Conservation (phyloP, 92 coral and sea anemone species). For the Phymanthus crucifer region DNA sequence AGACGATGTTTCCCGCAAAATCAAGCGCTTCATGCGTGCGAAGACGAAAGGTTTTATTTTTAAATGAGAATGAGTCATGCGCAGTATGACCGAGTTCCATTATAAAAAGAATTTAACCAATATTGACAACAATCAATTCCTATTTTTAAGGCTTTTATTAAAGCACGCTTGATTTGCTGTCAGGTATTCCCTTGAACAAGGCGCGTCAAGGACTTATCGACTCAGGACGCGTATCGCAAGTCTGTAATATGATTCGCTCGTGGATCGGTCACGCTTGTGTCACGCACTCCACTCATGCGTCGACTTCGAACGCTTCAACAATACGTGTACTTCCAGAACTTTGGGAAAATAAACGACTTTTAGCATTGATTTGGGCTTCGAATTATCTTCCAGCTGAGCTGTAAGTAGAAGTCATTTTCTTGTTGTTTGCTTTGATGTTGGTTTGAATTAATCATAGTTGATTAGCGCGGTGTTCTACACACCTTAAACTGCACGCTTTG, state of each 20-base stretch:
- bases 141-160: background rate
- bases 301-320: background rate
- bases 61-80: too few species aligned
- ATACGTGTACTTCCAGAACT: background rate
- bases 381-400: background rate
- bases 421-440: background rate
- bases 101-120: too few species aligned
- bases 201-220: background rate
- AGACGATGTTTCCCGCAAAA: too few species aligned
- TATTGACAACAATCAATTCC: too few species aligned
- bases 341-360: background rate
- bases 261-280: background rate
- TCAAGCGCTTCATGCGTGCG: too few species aligned
- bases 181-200: background rate
- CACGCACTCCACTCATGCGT: background rate
- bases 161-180: background rate
- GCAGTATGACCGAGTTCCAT: too few species aligned
- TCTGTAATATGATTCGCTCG: background rate
- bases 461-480: background rate
- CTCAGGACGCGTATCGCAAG: background rate
- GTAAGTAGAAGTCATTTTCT: background rate
- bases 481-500: background rate
- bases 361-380: background rate
- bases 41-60: too few species aligned
- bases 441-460: background rate